A percentile compares a stretch with the other conserved stretches of the same genome.
These are phyloP conservation scores for Florisuga fusca DNA, from an alignment of 2,797 vertebrate species.

Conservation along the genomic window DNA sequence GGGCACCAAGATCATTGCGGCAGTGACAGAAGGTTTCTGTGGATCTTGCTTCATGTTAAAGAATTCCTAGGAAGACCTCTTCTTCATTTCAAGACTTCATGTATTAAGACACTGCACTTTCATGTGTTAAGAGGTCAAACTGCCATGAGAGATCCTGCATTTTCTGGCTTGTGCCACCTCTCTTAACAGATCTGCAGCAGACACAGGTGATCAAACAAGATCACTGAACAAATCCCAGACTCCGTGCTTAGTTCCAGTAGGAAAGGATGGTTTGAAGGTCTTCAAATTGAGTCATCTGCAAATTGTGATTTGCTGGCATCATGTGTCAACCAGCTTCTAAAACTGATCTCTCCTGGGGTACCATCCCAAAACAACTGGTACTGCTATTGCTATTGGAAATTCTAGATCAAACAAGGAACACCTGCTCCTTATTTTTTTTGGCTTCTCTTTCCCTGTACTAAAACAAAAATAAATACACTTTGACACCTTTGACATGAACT, in stretches of 20 bases:
- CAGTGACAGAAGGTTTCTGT: neutral
- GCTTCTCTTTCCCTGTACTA: neutral
- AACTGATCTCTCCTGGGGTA: slow-evolving; percentile 1
- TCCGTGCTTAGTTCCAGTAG: neutral
- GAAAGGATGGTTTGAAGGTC: neutral
- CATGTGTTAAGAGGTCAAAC: neutral
- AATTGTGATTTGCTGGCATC: neutral
- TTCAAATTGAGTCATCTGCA: neutral
- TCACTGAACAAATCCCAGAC: neutral
- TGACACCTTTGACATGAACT: slow-evolving; percentile 21
- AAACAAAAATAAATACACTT: slow-evolving; percentile 35
- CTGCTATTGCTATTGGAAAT: neutral
- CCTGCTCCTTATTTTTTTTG: slow-evolving; percentile 49
- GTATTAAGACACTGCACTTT: neutral
- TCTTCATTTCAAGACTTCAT: neutral
- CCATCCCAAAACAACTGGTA: slow-evolving; percentile 37
- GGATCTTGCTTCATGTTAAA: neutral
- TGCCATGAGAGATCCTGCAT: neutral
- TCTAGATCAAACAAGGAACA: slow-evolving; percentile 31
- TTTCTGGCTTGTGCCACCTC: neutral
- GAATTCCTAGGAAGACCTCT: neutral
- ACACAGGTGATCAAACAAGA: neutral
- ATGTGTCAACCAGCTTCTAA: slow-evolving; percentile 16
- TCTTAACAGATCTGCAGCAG: neutral
- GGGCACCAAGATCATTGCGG: neutral